Base-by-base conservation (phyloP, 1,140 invertebrate species). In the Hyles vespertilio region DNA sequence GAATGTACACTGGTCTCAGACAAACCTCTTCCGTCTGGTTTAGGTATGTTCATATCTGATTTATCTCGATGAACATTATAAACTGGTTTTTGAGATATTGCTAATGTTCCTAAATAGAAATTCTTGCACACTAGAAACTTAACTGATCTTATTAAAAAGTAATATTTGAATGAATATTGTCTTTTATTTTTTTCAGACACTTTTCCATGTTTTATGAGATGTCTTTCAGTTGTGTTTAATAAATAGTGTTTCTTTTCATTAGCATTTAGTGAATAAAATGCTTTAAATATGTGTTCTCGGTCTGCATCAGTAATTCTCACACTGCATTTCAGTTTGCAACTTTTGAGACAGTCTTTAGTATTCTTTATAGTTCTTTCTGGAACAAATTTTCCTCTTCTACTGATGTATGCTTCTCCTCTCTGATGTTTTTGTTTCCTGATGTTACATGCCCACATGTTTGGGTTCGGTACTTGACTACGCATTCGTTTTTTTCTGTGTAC, bases 241-340 rank as follows among this genome's bases (percentile, higher is more conserved):
- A 89, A 61, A 40, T 84, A 89, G 66, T 86, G 81, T 56, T 80
- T 86, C 45, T 89, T 89, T 63, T 89, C 86, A 62, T 89, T 87
- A 0, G 81, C 70, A 59, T 77, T 84, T n/a, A 89, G 57, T 1
- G 86, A 84, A 55, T 89, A 89, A 51, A 86, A 89, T 4, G 86
- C 78, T 73, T 80, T 84, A 58, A 89, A 89, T 51, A 89, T 77
- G n/a, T 81, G 73, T 66, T 89, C 77, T 32, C 84, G 65, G 53
- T 89, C 86, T 0, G 66, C 61, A 61, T 89, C 81, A 40, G 67
- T 79, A 1, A 89, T 81, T 63, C 71, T 72, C 45, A 80, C 75
- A 43, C 74, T 89, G 45, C 86, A 87, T 73, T 85, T 86, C 36
- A 68, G 84, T 56, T 82, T 79, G 54, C 86, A 89, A 2, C 73